Percentiles rank a stretch among this genome's conserved stretches.
Conservation (phyloP, 1,140 invertebrate genomes). For the Drosophila yakuba region DNA sequence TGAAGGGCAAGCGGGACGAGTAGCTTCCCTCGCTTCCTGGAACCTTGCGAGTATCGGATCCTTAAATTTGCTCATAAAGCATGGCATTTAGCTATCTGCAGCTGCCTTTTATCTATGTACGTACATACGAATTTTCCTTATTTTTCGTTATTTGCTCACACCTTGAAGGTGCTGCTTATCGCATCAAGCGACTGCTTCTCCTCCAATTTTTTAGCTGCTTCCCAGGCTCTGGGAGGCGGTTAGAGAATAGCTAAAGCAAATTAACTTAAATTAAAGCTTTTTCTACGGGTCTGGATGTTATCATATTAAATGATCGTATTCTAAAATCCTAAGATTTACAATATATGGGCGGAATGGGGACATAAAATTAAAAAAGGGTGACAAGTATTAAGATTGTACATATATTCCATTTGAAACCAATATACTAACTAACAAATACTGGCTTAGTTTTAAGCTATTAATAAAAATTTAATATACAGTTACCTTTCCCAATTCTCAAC, state of each 20-base stretch:
- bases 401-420: no score
- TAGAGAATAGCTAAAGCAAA: not conserved
- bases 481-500: no score
- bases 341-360: no score
- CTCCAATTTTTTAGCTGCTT: not conserved
- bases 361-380: no score
- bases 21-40: not conserved
- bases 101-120: conserved; percentile 13
- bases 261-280: no score
- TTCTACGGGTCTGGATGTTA: no score
- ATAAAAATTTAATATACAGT: no score
- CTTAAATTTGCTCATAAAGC: conserved; percentile 21
- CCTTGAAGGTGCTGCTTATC: conserved; percentile 40
- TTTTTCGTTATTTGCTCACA: conserved; percentile 31
- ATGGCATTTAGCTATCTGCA: conserved; percentile 22
- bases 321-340: no score
- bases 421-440: no score
- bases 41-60: conserved; percentile 18
- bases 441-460: no score
- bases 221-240: not conserved
- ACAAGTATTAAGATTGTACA: no score
- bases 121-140: not conserved
- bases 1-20: conserved; percentile 65
- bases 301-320: no score
- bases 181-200: conserved; percentile 20